A percentile compares a stretch with the other conserved stretches of the same genome.
phyloP scores from a whole-genome alignment of 92 coral and sea anemone genomes.

The Isaurus tuberculatus region DNA sequence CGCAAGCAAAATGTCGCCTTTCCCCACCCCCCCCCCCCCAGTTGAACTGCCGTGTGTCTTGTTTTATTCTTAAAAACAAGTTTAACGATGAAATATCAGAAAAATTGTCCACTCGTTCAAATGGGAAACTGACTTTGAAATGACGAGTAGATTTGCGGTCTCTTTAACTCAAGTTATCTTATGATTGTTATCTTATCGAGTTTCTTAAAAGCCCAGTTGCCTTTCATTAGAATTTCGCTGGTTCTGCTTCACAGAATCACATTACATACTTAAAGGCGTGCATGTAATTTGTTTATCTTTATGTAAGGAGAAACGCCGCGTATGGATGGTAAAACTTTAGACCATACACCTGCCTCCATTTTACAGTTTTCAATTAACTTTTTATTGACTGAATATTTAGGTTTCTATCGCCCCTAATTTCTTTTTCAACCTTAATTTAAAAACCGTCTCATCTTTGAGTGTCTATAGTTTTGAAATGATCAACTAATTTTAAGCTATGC shows the following conservation, averaged over 20 bases:
- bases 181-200: neutral
- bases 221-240: neutral
- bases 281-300: constrained; percentile 32
- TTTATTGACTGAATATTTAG: constrained; percentile 16
- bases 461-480: neutral
- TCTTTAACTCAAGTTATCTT: neutral
- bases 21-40: neutral
- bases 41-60: neutral
- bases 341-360: constrained; percentile 22
- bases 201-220: constrained; percentile 1
- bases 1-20: too few species aligned
- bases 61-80: neutral
- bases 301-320: constrained; percentile 24
- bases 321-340: constrained; percentile 7
- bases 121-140: neutral
- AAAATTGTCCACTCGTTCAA: neutral
- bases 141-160: constrained; percentile 1
- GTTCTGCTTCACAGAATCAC: neutral
- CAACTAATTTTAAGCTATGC: neutral
- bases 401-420: neutral
- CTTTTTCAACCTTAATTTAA: constrained; percentile 4
- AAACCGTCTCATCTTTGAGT: neutral
- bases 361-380: constrained; percentile 11
- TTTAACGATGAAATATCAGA: neutral
- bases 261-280: constrained; percentile 19